These are phyloP conservation scores for Bergia puertoricense DNA, from an alignment of 92 coral and sea anemone genomes.

Conservation along the genomic window DNA sequence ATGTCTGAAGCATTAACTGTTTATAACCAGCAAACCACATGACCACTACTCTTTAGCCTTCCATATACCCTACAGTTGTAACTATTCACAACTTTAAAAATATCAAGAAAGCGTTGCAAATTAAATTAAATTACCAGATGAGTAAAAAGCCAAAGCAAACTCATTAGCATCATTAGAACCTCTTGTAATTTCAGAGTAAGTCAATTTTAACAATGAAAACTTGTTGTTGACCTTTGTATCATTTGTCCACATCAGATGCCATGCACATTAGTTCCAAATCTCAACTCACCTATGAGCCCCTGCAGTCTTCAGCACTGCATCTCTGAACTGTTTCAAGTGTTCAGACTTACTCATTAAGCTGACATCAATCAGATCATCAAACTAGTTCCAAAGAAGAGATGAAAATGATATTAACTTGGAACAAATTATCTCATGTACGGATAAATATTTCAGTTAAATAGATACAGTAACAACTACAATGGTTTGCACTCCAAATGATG, in stretches of 20 bases:
- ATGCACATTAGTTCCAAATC: neutral
- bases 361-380: slow-evolving; percentile 85
- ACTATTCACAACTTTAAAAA: neutral
- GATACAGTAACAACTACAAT: no score
- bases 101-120: neutral
- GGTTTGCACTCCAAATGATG: no score
- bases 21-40: neutral
- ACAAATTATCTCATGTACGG: neutral
- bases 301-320: slow-evolving; percentile 77
- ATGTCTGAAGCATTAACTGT: neutral
- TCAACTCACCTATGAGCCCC: slow-evolving; percentile 70
- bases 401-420: neutral
- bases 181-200: no score
- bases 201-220: no score
- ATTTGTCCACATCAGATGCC: neutral
- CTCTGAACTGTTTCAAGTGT: slow-evolving; percentile 74
- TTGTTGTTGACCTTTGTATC: no score
- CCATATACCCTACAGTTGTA: no score
- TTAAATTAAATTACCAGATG: no score
- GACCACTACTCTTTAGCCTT: no score
- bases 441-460: no score
- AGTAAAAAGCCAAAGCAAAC: no score
- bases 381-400: slow-evolving; percentile 46
- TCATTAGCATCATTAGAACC: no score
- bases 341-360: slow-evolving; percentile 70